Base-by-base conservation (phyloP, 1,140 invertebrate species). In the Metaphire vulgaris region DNA sequence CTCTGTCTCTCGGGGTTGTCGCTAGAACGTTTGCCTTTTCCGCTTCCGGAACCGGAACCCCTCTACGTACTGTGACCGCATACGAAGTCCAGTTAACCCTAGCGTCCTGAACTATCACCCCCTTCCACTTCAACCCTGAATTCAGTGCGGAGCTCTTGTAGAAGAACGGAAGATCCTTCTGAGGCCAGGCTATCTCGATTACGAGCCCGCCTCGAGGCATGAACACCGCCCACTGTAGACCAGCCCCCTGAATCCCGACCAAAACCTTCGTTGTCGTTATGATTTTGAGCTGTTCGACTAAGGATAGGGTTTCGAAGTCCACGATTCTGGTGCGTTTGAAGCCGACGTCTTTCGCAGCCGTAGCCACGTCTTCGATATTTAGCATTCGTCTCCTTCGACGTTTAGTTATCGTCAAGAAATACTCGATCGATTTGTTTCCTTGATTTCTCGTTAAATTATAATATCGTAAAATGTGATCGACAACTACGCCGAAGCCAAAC, bases 201-300 rank as follows among this genome's bases (percentile, higher is more conserved):
- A 76, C 31, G 21, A 16, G n/a, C 1, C 68, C 32, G 29, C 33
- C 33, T 6, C 33, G 68, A 28, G 69, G 75, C 75, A 76, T 76
- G 69, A 76, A 76, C n/a, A 72, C 32, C 0, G 67, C 30, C 75
- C 75, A 76, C 33, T 76, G 75, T 15, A 76, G 75, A 29, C 75
- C 75, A 6, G 75, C 75, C 1, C 75, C 75, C 75, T 76, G 75
- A 1, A 76, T 41, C 12, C 75, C 75, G n/a, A 72, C 75, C 75
- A 76, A 28, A 2, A 75, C 33, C 28, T n/a, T 71, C 1, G 74
- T 31, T 21, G 16, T n/a, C 29, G 64, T 71, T 32, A 33, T 30
- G 0, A 26, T 16, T 14, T 29, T 12, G 16, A 69, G 16, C 68
- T 69, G 68, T 28, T 69, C 68, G 14, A 21, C 68, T 14, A 69